Evolutionary conservation across 2,113 vertebrate genomes (phyloP).

Genomic region (Bombycilla garrulus): DNA sequence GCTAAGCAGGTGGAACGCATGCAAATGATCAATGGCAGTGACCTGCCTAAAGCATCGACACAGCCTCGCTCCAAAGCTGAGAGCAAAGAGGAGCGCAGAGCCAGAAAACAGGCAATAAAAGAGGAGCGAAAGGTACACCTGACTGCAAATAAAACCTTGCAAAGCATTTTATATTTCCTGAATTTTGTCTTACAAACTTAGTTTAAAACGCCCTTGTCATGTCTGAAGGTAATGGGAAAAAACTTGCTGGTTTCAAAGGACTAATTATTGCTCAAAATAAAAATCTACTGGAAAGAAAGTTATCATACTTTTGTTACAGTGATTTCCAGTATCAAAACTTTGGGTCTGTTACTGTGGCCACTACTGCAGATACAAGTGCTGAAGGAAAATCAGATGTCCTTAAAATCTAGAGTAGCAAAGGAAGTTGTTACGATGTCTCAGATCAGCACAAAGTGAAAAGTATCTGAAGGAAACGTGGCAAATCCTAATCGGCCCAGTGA

Average conservation of each 20-base stretch:
- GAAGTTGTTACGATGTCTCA: neutral
- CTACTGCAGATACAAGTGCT: rapidly evolving
- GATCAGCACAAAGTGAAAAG: neutral
- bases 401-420: neutral
- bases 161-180: neutral
- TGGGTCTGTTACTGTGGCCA: neutral
- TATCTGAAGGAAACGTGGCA: neutral
- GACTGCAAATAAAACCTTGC: neutral
- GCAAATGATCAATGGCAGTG: slow-evolving; percentile 85
- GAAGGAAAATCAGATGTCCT: neutral
- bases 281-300: neutral
- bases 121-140: slow-evolving; percentile 84
- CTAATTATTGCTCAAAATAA: neutral
- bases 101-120: slow-evolving; percentile 86
- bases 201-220: neutral
- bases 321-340: neutral
- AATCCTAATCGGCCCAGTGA: neutral
- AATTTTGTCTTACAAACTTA: rapidly evolving
- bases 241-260: neutral
- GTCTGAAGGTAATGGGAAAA: neutral
- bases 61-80: slow-evolving; percentile 81
- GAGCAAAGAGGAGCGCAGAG: slow-evolving; percentile 82
- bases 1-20: slow-evolving; percentile 86
- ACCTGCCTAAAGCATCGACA: slow-evolving; percentile 82
- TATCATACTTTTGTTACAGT: neutral